phyloP scores from a whole-genome alignment of 2,113 vertebrate genomes.

The Montifringilla adamsi region DNA sequence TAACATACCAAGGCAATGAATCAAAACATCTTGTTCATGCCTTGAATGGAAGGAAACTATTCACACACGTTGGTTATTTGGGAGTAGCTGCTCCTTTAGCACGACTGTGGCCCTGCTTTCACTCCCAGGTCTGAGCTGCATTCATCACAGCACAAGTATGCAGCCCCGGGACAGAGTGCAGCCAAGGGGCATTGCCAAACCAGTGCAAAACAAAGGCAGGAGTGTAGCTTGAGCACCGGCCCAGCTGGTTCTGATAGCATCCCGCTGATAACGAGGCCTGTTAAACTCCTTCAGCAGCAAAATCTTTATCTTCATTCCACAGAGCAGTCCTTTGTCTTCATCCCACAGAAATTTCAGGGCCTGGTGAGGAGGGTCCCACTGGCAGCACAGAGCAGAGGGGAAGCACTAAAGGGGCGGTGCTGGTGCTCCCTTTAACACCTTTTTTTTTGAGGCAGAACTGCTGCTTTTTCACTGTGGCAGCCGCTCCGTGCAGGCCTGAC shows the following conservation, averaged over 20 bases:
- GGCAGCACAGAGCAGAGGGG: neutral
- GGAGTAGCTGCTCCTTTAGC: slow-evolving; percentile 29
- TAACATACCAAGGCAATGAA: slow-evolving; percentile 49
- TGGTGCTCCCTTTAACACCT: neutral
- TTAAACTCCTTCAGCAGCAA: slow-evolving; percentile 14
- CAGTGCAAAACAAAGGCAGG: neutral
- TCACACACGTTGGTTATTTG: slow-evolving; percentile 23
- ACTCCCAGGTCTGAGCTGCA: neutral
- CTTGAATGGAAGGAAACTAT: slow-evolving; percentile 65
- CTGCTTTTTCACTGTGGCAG: neutral
- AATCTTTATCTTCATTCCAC: slow-evolving; percentile 2
- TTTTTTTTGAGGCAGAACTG: neutral
- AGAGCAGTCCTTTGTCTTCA: neutral
- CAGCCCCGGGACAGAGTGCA: slow-evolving; percentile 13
- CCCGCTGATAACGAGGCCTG: neutral
- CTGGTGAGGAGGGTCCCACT: neutral
- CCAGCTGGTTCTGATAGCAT: slow-evolving; percentile 35
- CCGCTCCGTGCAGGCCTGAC: neutral
- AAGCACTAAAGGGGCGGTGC: neutral
- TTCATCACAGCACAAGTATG: slow-evolving; percentile 24
- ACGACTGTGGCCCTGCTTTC: neutral
- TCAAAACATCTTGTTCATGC: slow-evolving; percentile 52
- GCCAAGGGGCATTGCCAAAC: slow-evolving; percentile 16
- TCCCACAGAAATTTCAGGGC: neutral
- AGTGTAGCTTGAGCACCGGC: neutral